Conservation (phyloP, 2,888 invertebrate genomes). For the Meteorus colon region DNA sequence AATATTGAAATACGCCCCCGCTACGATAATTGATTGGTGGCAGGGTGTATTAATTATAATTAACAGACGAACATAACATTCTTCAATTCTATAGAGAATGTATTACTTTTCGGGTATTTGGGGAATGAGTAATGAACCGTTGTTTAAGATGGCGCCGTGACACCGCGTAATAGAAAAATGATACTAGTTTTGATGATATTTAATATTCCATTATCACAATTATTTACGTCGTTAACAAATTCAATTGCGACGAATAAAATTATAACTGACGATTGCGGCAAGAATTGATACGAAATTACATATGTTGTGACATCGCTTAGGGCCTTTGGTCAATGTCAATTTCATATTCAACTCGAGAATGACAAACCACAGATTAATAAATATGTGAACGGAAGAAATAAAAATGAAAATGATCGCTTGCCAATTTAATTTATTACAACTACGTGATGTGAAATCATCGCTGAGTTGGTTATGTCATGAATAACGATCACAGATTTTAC, state of each 20-base stretch:
- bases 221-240: background rate
- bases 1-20: background rate
- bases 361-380: background rate
- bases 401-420: background rate
- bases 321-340: no score
- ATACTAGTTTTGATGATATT: background rate
- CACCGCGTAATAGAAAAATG: slow-evolving; percentile 8
- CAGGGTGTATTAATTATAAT: background rate
- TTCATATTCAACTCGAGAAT: no score
- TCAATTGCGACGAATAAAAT: background rate
- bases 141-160: slow-evolving; percentile 28
- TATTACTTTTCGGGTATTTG: background rate
- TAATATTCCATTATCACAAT: background rate
- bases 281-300: no score
- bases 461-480: background rate
- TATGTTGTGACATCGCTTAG: no score
- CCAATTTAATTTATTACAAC: background rate
- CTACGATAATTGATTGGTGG: background rate
- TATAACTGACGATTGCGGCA: no score
- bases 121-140: background rate
- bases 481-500: background rate
- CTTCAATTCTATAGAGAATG: background rate
- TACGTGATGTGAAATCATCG: background rate
- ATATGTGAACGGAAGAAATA: background rate
- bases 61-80: background rate